Evolutionary conservation across 2,888 invertebrate species (phyloP).

Genomic region (Brachyptera risi): DNA sequence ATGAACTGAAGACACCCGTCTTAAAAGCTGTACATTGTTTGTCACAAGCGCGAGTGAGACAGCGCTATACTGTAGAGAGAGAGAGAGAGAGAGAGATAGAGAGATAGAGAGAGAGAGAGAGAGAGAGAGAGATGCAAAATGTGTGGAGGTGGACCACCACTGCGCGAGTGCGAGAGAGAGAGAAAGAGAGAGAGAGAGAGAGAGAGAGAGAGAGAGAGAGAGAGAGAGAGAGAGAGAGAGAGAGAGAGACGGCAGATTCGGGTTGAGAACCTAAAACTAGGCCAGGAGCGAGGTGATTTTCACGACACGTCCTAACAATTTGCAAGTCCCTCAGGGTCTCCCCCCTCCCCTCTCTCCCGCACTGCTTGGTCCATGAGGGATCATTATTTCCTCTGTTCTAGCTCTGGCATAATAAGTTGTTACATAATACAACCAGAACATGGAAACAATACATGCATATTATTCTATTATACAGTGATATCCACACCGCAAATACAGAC

Average conservation of each 20-base stretch:
- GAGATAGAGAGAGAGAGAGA: too few species aligned
- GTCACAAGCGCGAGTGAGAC: too few species aligned
- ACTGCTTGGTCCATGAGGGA: not conserved
- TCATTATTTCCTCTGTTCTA: not conserved
- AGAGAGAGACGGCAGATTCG: constrained; percentile 7
- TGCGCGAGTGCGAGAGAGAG: not conserved
- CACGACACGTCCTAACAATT: constrained; percentile 9
- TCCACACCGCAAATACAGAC: too few species aligned
- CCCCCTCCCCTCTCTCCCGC: not conserved
- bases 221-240: not conserved
- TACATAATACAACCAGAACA: not conserved
- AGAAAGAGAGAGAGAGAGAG: constrained; percentile 1
- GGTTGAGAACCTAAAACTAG: constrained; percentile 28
- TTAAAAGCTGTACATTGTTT: too few species aligned
- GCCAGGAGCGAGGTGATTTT: constrained; percentile 10
- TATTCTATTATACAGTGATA: too few species aligned
- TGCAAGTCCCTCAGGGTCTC: not conserved
- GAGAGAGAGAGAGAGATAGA: too few species aligned
- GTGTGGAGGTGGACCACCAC: too few species aligned
- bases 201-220: not conserved
- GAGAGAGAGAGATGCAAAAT: too few species aligned
- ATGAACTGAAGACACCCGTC: too few species aligned
- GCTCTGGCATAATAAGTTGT: not conserved
- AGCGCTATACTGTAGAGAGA: too few species aligned
- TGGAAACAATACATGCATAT: too few species aligned